A percentile compares a stretch with the other conserved stretches of the same genome.
Conservation (phyloP, 2,113 vertebrate species). For the Capra hircus region DNA sequence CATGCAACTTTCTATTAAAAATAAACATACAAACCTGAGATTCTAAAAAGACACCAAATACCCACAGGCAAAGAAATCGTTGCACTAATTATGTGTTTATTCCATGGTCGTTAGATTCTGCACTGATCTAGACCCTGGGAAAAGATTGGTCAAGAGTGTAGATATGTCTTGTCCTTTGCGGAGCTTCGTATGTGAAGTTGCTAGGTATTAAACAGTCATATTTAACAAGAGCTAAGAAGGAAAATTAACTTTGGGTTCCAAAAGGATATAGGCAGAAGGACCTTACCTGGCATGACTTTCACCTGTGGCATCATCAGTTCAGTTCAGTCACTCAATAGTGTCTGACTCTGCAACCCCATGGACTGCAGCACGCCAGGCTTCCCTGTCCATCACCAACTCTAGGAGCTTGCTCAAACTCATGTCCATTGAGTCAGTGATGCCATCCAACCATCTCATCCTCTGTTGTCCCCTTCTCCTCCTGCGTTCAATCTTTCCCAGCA, state of each 20-base stretch:
- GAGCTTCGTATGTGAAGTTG: too few relatives aligned
- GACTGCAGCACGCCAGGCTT: rapidly evolving
- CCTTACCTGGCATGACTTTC: background rate
- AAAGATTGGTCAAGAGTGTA: too few relatives aligned
- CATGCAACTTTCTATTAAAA: too few relatives aligned
- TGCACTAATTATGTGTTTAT: background rate
- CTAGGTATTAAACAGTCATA: too few relatives aligned
- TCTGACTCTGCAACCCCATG: background rate
- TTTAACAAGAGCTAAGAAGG: too few relatives aligned
- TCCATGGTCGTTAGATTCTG: too few relatives aligned
- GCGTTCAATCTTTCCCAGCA: background rate
- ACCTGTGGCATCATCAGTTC: background rate
- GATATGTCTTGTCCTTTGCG: too few relatives aligned
- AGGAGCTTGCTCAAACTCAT: background rate
- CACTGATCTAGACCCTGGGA: too few relatives aligned
- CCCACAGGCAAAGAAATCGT: background rate
- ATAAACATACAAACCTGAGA: background rate
- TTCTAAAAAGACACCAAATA: background rate
- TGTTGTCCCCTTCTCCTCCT: background rate
- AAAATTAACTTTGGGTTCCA: too few relatives aligned
- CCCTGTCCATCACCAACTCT: background rate
- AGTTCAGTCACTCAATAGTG: rapidly evolving
- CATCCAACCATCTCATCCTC: background rate
- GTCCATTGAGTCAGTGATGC: background rate
- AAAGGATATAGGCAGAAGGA: too few relatives aligned